phyloP scores from a whole-genome alignment of 2,888 invertebrate species.

The Lypha dubia region DNA sequence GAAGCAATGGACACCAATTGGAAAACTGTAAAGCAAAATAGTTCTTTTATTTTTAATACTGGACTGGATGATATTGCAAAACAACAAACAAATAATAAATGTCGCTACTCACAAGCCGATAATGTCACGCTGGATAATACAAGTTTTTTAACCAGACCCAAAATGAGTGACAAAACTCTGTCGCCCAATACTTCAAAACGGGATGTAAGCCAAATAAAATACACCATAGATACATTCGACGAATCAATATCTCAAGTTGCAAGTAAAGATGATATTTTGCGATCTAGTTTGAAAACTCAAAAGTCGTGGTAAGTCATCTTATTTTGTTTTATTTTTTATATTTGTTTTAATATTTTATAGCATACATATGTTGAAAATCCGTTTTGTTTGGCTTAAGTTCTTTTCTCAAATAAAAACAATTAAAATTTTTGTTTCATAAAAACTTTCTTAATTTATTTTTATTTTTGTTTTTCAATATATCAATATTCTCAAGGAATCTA shows the following conservation, averaged over 20 bases:
- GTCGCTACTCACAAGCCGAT: slow-evolving; percentile 76
- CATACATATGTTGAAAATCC: too few relatives aligned
- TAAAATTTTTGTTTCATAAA: too few relatives aligned
- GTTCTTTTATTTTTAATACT: slow-evolving; percentile 23
- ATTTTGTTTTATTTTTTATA: too few relatives aligned
- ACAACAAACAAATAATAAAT: slow-evolving; percentile 58
- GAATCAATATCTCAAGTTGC: slow-evolving; percentile 16
- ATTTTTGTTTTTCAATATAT: too few relatives aligned
- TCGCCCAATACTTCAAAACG: slow-evolving; percentile 74
- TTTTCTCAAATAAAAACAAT: too few relatives aligned
- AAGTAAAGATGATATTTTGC: neutral
- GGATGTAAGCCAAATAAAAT: slow-evolving; percentile 23
- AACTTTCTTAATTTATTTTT: too few relatives aligned
- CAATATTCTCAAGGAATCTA: too few relatives aligned
- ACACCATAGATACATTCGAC: slow-evolving; percentile 7
- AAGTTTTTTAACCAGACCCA: slow-evolving; percentile 76
- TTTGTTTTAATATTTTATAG: too few relatives aligned
- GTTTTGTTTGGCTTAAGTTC: too few relatives aligned
- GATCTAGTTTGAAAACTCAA: neutral
- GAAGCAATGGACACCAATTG: neutral
- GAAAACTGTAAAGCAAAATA: slow-evolving; percentile 17
- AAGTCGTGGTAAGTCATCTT: slow-evolving; percentile 24
- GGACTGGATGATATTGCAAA: neutral
- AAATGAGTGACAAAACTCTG: slow-evolving; percentile 76
- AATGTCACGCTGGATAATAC: slow-evolving; percentile 77